Percentiles rank a stretch among this genome's conserved stretches.
phyloP scores from a whole-genome alignment of 2,888 invertebrate species.

The Glaucopsyche alexis region DNA sequence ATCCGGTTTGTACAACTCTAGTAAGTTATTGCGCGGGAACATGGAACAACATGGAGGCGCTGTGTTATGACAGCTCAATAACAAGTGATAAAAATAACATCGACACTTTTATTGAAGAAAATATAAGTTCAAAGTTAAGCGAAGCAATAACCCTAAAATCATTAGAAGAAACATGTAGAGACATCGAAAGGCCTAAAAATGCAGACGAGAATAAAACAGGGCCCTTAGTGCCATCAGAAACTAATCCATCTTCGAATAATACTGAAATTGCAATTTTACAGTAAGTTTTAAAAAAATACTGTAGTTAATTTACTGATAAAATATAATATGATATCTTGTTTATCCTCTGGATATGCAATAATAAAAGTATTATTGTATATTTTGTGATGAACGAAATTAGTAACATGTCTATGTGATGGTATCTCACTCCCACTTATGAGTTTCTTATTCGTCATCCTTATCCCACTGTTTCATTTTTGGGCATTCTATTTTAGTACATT shows the following conservation, averaged over 20 bases:
- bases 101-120: constrained; percentile 39
- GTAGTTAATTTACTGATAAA: background rate
- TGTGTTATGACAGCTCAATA: constrained; percentile 58
- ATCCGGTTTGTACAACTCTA: constrained; percentile 1
- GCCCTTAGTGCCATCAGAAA: constrained; percentile 41
- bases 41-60: constrained; percentile 68
- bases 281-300: constrained; percentile 46
- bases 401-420: constrained; percentile 71
- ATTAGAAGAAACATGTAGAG: constrained; percentile 18
- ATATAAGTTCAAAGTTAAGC: constrained; percentile 40
- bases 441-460: constrained; percentile 59
- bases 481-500: constrained; percentile 78
- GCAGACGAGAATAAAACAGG: constrained; percentile 45
- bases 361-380: constrained; percentile 30
- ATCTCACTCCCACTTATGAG: constrained; percentile 58
- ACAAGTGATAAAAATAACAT: constrained; percentile 46
- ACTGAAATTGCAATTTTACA: constrained; percentile 43
- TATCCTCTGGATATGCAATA: background rate
- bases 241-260: constrained; percentile 45
- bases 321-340: constrained; percentile 17
- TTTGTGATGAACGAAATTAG: constrained; percentile 56
- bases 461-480: constrained; percentile 71
- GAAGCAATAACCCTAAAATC: constrained; percentile 40
- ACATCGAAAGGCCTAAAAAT: constrained; percentile 43
- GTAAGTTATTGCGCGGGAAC: constrained; percentile 37